Evolutionary conservation across 2,888 invertebrate species (phyloP).

Genomic region (Torymus aiolomorphi): DNA sequence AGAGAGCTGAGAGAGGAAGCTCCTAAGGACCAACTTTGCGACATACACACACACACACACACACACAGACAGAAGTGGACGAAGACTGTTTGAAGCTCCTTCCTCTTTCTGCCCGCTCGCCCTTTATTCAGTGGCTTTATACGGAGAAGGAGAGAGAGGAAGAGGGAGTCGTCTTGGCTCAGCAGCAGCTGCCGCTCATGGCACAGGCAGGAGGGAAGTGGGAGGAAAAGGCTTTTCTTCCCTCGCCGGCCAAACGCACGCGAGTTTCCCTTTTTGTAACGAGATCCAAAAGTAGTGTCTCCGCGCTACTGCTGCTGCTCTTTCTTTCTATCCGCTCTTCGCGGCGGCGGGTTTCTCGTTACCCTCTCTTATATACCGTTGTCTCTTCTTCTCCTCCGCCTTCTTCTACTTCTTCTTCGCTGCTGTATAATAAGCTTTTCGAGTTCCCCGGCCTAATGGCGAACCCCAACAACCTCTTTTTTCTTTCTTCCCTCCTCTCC

Average conservation of each 20-base stretch:
- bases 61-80: too few species aligned
- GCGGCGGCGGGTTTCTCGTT: slow-evolving; percentile 8
- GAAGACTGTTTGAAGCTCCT: too few species aligned
- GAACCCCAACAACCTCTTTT: neutral
- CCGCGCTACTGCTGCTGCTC: neutral
- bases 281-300: slow-evolving; percentile 42
- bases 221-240: neutral
- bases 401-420: neutral
- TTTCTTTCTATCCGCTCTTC: neutral
- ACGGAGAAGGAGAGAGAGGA: too few species aligned
- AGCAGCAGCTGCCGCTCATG: too few species aligned
- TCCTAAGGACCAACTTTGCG: too few species aligned
- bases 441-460: slow-evolving; percentile 9
- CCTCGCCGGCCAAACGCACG: too few species aligned
- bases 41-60: too few species aligned
- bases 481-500: neutral
- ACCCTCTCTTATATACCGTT: neutral
- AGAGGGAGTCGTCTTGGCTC: too few species aligned
- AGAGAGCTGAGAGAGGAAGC: too few species aligned
- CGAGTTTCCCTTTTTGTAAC: slow-evolving; percentile 19
- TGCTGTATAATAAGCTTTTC: slow-evolving; percentile 23
- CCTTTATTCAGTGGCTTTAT: too few species aligned
- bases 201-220: too few species aligned
- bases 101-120: too few species aligned
- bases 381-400: neutral